phyloP scores from a whole-genome alignment of 2,797 vertebrate species.

The Chaetodon trifasciatus region DNA sequence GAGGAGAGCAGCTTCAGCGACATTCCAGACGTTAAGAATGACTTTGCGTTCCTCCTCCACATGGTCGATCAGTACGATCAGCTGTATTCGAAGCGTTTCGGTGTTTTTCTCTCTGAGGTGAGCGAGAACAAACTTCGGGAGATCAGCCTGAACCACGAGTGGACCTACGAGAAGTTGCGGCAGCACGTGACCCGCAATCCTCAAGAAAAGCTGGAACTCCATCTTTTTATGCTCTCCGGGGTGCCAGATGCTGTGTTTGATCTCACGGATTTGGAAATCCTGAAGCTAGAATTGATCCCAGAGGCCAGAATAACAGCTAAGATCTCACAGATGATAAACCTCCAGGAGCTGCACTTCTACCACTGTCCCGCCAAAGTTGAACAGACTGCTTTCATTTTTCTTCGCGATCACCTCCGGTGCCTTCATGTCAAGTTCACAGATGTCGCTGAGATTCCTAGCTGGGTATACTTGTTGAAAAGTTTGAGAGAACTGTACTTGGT shows the following conservation, averaged over 20 bases:
- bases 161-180: constrained; percentile 97
- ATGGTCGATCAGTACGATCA: constrained; percentile 99
- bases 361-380: constrained; percentile 99
- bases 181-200: constrained; percentile 94
- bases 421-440: constrained; percentile 99
- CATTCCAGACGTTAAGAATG: constrained; percentile 98
- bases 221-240: constrained; percentile 97
- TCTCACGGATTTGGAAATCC: constrained; percentile 94
- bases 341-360: constrained; percentile 97
- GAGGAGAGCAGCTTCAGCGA: constrained; percentile 99
- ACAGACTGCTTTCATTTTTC: constrained; percentile 97
- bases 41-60: constrained; percentile 98
- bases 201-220: constrained; percentile 95
- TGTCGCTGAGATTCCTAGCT: constrained; percentile 97
- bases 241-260: constrained; percentile 97
- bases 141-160: constrained; percentile 97
- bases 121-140: constrained; percentile 98
- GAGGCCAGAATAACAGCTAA: constrained; percentile 97
- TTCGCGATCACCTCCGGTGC: constrained; percentile 97
- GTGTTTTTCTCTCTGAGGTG: constrained; percentile 97
- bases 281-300: constrained; percentile 96
- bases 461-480: constrained; percentile 97
- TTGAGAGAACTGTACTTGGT: constrained; percentile 95
- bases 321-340: constrained; percentile 97
- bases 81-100: constrained; percentile 97